Evolutionary conservation across 2,888 invertebrate genomes (phyloP).

Genomic region (Lamproptera curius): DNA sequence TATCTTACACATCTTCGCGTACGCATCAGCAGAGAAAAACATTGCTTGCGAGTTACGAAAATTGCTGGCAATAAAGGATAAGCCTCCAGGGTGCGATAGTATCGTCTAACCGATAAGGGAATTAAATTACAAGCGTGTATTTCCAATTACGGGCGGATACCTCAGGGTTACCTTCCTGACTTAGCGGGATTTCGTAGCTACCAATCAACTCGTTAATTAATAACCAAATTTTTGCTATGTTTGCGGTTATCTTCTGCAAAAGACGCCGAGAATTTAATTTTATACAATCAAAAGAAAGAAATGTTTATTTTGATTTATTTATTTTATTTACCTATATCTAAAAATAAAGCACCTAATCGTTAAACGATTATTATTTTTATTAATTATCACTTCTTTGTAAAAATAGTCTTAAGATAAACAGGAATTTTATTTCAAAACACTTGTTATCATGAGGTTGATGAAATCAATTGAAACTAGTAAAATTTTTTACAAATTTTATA

Average conservation of each 20-base stretch:
- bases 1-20: background rate
- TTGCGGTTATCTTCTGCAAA: background rate
- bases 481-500: no score
- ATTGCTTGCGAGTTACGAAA: constrained; percentile 8
- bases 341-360: no score
- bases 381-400: no score
- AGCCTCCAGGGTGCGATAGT: constrained; percentile 14
- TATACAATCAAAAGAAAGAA: background rate
- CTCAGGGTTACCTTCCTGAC: constrained; percentile 34
- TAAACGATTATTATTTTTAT: no score
- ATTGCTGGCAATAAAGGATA: constrained; percentile 17
- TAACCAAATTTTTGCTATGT: background rate
- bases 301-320: background rate
- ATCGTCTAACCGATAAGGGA: constrained; percentile 23
- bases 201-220: background rate
- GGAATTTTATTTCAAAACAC: no score
- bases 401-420: no score
- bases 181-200: background rate
- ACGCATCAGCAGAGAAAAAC: constrained; percentile 3
- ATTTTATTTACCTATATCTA: no score
- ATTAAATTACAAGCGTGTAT: constrained; percentile 28
- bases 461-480: no score
- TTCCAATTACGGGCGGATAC: constrained; percentile 18
- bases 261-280: background rate
- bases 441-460: no score